Evolutionary conservation across 1,140 invertebrate genomes (phyloP).

Genomic region (Bombus picipes): DNA sequence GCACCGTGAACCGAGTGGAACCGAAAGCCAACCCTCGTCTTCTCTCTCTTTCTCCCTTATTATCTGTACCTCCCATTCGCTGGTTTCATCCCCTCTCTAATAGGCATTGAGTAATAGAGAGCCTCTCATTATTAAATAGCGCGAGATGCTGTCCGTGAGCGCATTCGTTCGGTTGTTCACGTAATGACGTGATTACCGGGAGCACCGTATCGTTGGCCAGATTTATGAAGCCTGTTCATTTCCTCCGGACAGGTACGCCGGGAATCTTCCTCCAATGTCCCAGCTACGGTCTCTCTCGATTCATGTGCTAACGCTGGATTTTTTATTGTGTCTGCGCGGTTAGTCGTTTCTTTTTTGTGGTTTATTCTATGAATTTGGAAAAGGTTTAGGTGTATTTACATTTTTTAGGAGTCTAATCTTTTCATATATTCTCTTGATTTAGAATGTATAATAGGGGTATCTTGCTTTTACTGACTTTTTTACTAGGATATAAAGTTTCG

Average conservation of each 20-base stretch:
- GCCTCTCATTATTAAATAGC: slow-evolving; percentile 77
- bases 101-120: slow-evolving; percentile 78
- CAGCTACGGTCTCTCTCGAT: background rate
- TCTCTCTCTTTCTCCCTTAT: slow-evolving; percentile 43
- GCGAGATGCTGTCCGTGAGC: background rate
- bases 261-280: slow-evolving; percentile 6
- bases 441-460: too few species aligned
- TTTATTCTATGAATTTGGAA: too few species aligned
- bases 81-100: slow-evolving; percentile 63
- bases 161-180: slow-evolving; percentile 8
- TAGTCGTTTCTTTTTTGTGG: too few species aligned
- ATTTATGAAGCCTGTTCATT: slow-evolving; percentile 49
- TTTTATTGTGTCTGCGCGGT: too few species aligned
- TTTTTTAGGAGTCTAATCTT: too few species aligned
- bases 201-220: slow-evolving; percentile 34
- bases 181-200: slow-evolving; percentile 47
- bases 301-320: background rate
- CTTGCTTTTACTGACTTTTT: too few species aligned
- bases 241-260: slow-evolving; percentile 23
- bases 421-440: too few species aligned
- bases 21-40: slow-evolving; percentile 68
- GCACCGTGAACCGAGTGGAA: slow-evolving; percentile 70
- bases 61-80: slow-evolving; percentile 33
- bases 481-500: too few species aligned
- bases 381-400: too few species aligned